Base-by-base conservation (phyloP, 2,888 invertebrate species). In the Fabriciana adippe region DNA sequence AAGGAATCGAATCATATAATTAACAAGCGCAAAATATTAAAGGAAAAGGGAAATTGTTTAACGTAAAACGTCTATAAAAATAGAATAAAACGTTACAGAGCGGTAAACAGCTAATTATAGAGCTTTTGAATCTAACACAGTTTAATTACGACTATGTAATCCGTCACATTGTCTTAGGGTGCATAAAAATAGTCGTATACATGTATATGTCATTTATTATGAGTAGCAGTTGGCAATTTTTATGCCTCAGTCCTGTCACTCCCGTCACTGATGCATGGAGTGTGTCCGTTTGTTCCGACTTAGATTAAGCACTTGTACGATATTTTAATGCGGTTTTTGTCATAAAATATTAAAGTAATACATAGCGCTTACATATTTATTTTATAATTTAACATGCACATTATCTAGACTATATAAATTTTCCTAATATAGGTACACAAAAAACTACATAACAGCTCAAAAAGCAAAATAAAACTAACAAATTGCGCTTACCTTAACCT, bases 241-340 rank as follows among this genome's bases (percentile, higher is more conserved):
- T 88, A 86, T 79, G 78, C 81, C 75, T 86, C 84, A 81, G 73
- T 65, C 57, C 62, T 79, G 82, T 82, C 82, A 77, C 70, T 77
- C 69, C 73, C 73, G 83, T 81, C 82, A 79, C 73, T 88, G 87
- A 91, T 85, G 79, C 79, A 91, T 87, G 75, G 76, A 78, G 76
- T 68, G 76, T 82, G 86, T 89, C 89, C 90, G 89, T 78, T 78
- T 73, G 68, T 76, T 70, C 76, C 76, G 90, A 88, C 89, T 84
- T 74, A 78, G 76, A 90, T 84, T 85, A 86, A 90, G 85, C 81
- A 79, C 81, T 56, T 68, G 64, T 61, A 50, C 26, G 26, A 65
- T 60, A 63, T 69, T 67, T 65, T 65, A 67, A 69, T 65, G 47
- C 57, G 56, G 47, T 69, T 67, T 64, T 65, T 55, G 60, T 60